Percentiles rank a stretch among this genome's conserved stretches.
phyloP scores from a whole-genome alignment of 2,797 vertebrate genomes.

The Poeciliopsis infans region DNA sequence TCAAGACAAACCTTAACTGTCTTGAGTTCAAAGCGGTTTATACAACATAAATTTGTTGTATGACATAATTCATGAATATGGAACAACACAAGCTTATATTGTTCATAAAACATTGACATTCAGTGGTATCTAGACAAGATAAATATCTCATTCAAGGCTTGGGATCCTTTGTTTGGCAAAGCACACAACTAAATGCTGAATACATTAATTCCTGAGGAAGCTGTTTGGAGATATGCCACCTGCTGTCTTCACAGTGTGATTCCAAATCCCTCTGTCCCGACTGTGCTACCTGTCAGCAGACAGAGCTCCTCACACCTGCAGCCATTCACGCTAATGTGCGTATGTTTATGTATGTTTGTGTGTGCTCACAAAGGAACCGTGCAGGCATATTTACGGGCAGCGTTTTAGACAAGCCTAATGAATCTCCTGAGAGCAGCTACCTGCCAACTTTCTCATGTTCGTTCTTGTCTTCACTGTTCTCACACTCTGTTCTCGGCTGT shows the following conservation, averaged over 20 bases:
- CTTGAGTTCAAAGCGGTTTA: not conserved
- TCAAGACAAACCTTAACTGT: too few species aligned
- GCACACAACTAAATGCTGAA: slow-evolving; percentile 36
- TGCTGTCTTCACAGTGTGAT: slow-evolving; percentile 65
- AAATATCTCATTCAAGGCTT: slow-evolving; percentile 42
- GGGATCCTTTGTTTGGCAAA: slow-evolving; percentile 26
- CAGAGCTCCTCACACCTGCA: slow-evolving; percentile 63
- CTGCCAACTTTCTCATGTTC: slow-evolving; percentile 73
- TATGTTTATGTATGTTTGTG: slow-evolving; percentile 36
- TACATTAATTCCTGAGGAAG: slow-evolving; percentile 63
- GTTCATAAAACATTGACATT: not conserved
- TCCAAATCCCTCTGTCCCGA: slow-evolving; percentile 64
- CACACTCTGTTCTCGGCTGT: slow-evolving; percentile 48
- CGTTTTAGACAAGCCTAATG: slow-evolving; percentile 74
- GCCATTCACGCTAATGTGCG: slow-evolving; percentile 39
- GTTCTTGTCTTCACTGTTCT: slow-evolving; percentile 74
- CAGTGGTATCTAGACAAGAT: slow-evolving; percentile 38
- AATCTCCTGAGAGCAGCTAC: slow-evolving; percentile 71
- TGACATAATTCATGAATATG: not conserved
- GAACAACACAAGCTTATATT: slow-evolving; percentile 1
- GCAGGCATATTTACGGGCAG: slow-evolving; percentile 70
- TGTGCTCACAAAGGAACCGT: slow-evolving; percentile 54
- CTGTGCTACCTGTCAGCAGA: slow-evolving; percentile 70
- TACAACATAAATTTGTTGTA: not conserved
- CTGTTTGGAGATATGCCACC: slow-evolving; percentile 59